Percentiles rank a stretch among this genome's conserved stretches.
Evolutionary conservation across 2,888 invertebrate species (phyloP).

Genomic region (Aporophyla lueneburgensis): DNA sequence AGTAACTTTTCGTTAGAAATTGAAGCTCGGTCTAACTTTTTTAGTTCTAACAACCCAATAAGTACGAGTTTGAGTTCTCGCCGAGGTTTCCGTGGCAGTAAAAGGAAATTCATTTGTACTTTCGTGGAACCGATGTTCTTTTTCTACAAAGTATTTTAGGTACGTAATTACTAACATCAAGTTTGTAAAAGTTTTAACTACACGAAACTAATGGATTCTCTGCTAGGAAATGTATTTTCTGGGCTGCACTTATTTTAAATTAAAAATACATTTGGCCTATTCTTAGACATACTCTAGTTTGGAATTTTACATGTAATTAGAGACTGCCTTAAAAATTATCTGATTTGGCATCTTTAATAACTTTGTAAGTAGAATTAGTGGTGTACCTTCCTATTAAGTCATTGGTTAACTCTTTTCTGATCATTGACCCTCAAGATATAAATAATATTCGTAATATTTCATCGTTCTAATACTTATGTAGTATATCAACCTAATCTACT

Average conservation of each 20-base stretch:
- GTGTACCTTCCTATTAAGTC: background rate
- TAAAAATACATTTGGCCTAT: no score
- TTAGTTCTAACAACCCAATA: slow-evolving; percentile 31
- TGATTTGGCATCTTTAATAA: background rate
- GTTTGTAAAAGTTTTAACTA: slow-evolving; percentile 32
- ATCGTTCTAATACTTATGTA: background rate
- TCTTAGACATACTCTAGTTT: background rate
- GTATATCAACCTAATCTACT: slow-evolving; percentile 9
- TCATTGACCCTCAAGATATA: background rate
- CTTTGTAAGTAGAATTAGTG: background rate
- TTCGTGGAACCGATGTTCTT: slow-evolving; percentile 34
- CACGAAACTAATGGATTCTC: slow-evolving; percentile 22
- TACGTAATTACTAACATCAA: slow-evolving; percentile 48
- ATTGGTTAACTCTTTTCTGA: background rate
- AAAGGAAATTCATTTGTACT: slow-evolving; percentile 52
- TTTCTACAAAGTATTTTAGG: slow-evolving; percentile 43
- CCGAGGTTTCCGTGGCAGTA: slow-evolving; percentile 42
- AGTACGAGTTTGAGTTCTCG: slow-evolving; percentile 37
- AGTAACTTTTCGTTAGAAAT: slow-evolving; percentile 24
- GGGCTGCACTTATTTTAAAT: background rate
- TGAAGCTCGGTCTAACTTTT: slow-evolving; percentile 12
- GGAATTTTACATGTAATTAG: background rate
- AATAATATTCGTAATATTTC: no score
- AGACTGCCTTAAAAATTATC: background rate
- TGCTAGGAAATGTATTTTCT: background rate